These are phyloP conservation scores for Psittacula cyanocephala DNA, from an alignment of 2,113 vertebrate genomes.

Conservation along the genomic window DNA sequence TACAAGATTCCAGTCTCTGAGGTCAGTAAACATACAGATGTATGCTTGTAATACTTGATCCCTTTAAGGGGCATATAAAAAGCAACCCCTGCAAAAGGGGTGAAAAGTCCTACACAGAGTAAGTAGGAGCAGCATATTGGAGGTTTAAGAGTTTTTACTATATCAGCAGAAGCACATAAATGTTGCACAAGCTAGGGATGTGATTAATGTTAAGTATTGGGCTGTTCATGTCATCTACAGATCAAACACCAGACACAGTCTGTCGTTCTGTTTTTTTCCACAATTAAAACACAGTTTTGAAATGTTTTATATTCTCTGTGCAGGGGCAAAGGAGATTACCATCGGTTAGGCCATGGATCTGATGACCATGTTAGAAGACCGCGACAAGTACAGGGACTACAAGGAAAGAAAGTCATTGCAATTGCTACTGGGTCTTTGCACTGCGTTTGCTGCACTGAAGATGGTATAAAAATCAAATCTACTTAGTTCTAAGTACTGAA, in stretches of 20 bases:
- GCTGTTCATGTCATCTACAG: background rate
- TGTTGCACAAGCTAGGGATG: background rate
- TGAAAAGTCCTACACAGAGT: background rate
- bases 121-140: background rate
- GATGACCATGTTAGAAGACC: slow-evolving; percentile 96
- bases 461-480: slow-evolving; percentile 78
- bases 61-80: background rate
- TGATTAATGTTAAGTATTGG: background rate
- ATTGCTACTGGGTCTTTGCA: slow-evolving; percentile 96
- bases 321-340: slow-evolving; percentile 99
- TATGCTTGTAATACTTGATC: background rate
- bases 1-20: background rate
- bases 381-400: slow-evolving; percentile 94
- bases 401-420: slow-evolving; percentile 97
- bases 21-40: background rate
- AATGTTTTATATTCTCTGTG: background rate
- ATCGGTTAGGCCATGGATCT: slow-evolving; percentile 94
- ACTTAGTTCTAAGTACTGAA: background rate
- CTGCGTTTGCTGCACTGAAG: slow-evolving; percentile 98
- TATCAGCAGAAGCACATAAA: background rate
- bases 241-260: background rate
- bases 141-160: background rate
- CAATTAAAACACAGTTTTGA: background rate
- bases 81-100: background rate
- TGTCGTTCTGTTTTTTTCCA: background rate